Evolutionary conservation across 2,888 invertebrate species (phyloP).

Genomic region (Meloe dianella): DNA sequence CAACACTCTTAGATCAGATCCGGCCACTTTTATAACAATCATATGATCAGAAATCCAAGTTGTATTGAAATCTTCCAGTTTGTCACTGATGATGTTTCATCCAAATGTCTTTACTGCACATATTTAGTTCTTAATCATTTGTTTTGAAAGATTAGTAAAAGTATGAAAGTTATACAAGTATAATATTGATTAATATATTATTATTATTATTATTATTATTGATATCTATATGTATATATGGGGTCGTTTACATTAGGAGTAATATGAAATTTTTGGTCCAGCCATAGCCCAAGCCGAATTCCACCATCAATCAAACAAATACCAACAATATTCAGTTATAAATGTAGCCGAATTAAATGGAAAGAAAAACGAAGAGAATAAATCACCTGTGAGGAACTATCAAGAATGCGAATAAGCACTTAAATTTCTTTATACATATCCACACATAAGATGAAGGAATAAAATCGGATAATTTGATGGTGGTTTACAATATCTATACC

Average conservation of each 20-base stretch:
- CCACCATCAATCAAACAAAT: not conserved
- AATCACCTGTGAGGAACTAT: conserved; percentile 4
- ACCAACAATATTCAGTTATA: not conserved
- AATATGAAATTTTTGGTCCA: not conserved
- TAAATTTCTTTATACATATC: not conserved
- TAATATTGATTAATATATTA: conserved; percentile 21
- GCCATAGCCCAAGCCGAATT: not conserved
- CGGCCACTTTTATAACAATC: too few species aligned
- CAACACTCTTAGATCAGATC: too few species aligned
- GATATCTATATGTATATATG: conserved; percentile 3
- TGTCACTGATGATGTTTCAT: too few species aligned
- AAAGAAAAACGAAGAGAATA: too few species aligned
- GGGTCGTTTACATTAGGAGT: conserved; percentile 7
- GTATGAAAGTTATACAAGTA: conserved; percentile 35
- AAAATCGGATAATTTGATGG: not conserved
- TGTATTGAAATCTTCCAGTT: not conserved
- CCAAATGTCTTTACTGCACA: not conserved
- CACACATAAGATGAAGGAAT: too few species aligned
- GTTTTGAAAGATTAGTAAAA: conserved; percentile 36
- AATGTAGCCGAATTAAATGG: too few species aligned
- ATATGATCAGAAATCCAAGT: not conserved
- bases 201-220: too few species aligned
- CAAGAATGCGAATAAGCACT: conserved; percentile 7
- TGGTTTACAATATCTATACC: not conserved
- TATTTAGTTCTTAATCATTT: not conserved